Conservation (phyloP, 2,888 invertebrate genomes). For the Oscheius sp. region DNA sequence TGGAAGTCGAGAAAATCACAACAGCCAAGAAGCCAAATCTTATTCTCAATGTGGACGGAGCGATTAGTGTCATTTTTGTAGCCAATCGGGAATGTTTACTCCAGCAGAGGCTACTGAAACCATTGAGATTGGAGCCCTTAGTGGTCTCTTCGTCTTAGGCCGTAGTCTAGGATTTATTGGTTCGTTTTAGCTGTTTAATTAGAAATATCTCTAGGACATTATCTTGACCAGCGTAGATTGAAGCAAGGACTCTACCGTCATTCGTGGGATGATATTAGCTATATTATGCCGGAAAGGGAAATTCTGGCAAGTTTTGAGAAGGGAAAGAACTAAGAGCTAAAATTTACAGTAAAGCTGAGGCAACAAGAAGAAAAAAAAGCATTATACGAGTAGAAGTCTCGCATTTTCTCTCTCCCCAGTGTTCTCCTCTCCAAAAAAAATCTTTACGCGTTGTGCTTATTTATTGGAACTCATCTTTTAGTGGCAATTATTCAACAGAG, state of each 20-base stretch:
- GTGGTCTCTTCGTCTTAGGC: slow-evolving; percentile 96
- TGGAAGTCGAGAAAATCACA: slow-evolving; percentile 97
- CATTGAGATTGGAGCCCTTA: slow-evolving; percentile 94
- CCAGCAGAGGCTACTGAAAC: slow-evolving; percentile 96
- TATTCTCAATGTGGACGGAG: slow-evolving; percentile 97
- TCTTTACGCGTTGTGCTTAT: too few species aligned
- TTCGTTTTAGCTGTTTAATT: too few species aligned
- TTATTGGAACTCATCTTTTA: too few species aligned
- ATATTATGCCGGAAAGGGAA: slow-evolving; percentile 79
- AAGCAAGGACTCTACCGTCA: slow-evolving; percentile 98
- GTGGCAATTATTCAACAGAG: too few species aligned
- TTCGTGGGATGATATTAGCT: slow-evolving; percentile 98
- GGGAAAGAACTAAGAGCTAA: too few species aligned
- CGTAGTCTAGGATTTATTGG: slow-evolving; percentile 97
- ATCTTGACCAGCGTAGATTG: slow-evolving; percentile 95
- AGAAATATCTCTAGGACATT: slow-evolving; percentile 79
- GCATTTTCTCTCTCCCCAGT: too few species aligned
- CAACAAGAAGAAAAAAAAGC: too few species aligned
- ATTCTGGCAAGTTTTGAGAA: slow-evolving; percentile 33
- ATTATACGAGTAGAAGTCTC: too few species aligned
- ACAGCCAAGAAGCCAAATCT: slow-evolving; percentile 99
- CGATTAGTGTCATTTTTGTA: slow-evolving; percentile 95
- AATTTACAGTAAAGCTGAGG: too few species aligned
- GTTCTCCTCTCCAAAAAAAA: too few species aligned
- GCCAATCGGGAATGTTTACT: slow-evolving; percentile 76